phyloP scores from a whole-genome alignment of 2,888 invertebrate species.

The Steinernema carpocapsae region DNA sequence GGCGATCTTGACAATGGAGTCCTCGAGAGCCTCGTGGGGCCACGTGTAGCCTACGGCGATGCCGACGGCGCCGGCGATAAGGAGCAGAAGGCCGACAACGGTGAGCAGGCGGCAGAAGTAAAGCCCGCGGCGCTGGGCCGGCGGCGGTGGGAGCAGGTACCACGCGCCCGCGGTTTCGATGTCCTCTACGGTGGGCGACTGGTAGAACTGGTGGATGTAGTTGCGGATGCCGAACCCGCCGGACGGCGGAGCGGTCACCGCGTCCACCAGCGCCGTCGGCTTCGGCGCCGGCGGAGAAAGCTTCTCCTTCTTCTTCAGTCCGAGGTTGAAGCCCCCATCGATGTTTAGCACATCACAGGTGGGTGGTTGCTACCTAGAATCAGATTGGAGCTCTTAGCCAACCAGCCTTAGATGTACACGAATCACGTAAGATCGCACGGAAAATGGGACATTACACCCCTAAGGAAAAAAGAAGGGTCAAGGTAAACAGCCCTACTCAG shows the following conservation, averaged over 20 bases:
- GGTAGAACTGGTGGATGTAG: constrained; percentile 67
- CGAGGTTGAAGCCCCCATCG: constrained; percentile 21
- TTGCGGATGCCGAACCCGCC: constrained; percentile 63
- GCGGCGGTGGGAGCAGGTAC: constrained; percentile 67
- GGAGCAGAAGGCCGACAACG: constrained; percentile 62
- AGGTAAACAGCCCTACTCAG: too few species aligned
- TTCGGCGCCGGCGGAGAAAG: constrained; percentile 52
- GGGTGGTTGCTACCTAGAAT: constrained; percentile 7
- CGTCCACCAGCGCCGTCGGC: constrained; percentile 59
- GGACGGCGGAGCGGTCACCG: constrained; percentile 44
- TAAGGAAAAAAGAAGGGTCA: too few species aligned
- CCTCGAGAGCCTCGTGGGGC: constrained; percentile 55
- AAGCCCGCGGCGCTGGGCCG: constrained; percentile 60
- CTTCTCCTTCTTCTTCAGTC: constrained; percentile 53
- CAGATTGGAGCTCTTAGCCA: neutral
- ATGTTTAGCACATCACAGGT: neutral
- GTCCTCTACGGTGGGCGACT: constrained; percentile 62
- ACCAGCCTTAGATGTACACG: too few species aligned
- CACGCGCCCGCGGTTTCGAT: constrained; percentile 57
- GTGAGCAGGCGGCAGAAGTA: constrained; percentile 63
- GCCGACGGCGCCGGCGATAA: constrained; percentile 61
- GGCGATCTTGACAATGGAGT: constrained; percentile 49
- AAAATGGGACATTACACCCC: too few species aligned
- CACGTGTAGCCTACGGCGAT: constrained; percentile 68
- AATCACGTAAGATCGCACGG: too few species aligned